phyloP scores from a whole-genome alignment of 2,888 invertebrate species.

The Anoplius nigerrimus region DNA sequence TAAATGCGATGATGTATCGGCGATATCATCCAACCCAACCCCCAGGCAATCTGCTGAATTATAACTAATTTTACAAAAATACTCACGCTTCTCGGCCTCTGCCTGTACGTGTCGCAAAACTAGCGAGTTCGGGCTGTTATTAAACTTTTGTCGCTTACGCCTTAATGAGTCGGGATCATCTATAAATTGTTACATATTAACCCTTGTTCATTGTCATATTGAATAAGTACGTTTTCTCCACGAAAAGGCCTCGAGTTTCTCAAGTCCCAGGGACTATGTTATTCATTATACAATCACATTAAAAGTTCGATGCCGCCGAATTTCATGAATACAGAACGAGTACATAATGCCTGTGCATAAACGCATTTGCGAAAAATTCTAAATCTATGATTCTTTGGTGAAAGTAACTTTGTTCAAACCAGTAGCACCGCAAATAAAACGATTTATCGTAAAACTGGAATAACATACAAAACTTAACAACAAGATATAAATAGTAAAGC shows the following conservation, averaged over 20 bases:
- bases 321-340: too few relatives aligned
- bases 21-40: conserved; percentile 46
- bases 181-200: conserved; percentile 75
- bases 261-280: conserved; percentile 1
- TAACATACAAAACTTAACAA: conserved; percentile 58
- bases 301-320: too few relatives aligned
- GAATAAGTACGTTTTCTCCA: conserved; percentile 41
- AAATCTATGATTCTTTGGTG: too few relatives aligned
- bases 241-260: conserved; percentile 46
- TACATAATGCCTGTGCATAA: too few relatives aligned
- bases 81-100: conserved; percentile 77
- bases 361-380: too few relatives aligned
- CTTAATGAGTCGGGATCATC: conserved; percentile 80
- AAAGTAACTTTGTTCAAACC: too few relatives aligned
- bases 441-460: conserved; percentile 34
- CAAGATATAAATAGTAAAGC: conserved; percentile 49
- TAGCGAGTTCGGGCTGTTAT: conserved; percentile 76
- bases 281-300: too few relatives aligned
- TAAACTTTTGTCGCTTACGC: conserved; percentile 79
- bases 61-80: conserved; percentile 49
- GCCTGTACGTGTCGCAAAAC: conserved; percentile 76
- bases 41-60: conserved; percentile 58
- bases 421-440: too few relatives aligned
- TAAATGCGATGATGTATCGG: conserved; percentile 27
- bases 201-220: conserved; percentile 29